These are phyloP conservation scores for Luscinia megarhynchos DNA, from an alignment of 2,797 vertebrate genomes.

Conservation along the genomic window DNA sequence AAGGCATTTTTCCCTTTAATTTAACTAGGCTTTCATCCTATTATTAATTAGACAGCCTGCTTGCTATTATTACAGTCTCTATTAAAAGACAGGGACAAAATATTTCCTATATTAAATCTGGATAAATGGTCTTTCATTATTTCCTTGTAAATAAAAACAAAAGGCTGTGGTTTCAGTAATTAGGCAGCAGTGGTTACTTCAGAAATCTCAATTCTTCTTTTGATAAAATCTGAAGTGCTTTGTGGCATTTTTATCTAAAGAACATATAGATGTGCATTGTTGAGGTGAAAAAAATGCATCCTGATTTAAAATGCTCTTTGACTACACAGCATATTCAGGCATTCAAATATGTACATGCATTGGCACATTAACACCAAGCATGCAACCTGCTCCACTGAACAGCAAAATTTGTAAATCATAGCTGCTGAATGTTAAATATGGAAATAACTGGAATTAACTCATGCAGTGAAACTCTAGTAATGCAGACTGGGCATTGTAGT, in stretches of 20 bases:
- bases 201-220: background rate
- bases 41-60: background rate
- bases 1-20: background rate
- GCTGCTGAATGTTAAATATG: slow-evolving; percentile 22
- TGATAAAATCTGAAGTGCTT: background rate
- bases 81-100: background rate
- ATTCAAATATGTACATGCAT: background rate
- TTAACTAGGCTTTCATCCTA: background rate
- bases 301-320: background rate
- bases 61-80: background rate
- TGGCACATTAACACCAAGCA: background rate
- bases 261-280: background rate
- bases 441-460: slow-evolving; percentile 32
- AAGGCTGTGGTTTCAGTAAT: background rate
- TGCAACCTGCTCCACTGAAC: background rate
- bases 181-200: background rate
- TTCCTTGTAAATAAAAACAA: background rate
- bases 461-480: background rate
- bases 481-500: background rate
- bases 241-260: background rate
- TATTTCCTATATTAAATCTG: background rate
- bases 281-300: background rate
- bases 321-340: background rate
- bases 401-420: background rate
- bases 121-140: background rate